Conservation (phyloP, 2,113 vertebrate genomes). For the Ciconia maguari region DNA sequence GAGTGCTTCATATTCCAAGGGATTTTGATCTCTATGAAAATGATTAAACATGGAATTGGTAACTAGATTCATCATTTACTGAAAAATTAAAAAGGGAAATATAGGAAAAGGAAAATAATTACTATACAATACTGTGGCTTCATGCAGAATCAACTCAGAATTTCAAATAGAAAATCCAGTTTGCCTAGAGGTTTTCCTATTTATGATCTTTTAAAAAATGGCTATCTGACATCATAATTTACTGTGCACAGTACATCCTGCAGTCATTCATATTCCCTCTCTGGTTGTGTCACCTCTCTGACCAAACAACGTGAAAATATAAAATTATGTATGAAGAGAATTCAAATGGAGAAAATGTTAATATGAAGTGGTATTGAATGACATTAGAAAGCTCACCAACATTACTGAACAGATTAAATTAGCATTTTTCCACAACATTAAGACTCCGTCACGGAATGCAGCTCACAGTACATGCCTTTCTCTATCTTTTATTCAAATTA, state of each 20-base stretch:
- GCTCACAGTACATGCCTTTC: not conserved
- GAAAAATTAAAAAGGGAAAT: not conserved
- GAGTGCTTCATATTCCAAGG: not conserved
- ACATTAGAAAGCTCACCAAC: conserved; percentile 3
- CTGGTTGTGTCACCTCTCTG: not conserved
- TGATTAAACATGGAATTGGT: not conserved
- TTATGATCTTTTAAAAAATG: not conserved
- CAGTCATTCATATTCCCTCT: not conserved
- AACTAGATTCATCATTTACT: not conserved
- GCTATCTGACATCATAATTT: not conserved
- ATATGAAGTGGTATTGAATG: not conserved
- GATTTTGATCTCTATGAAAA: conserved; percentile 3
- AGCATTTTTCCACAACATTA: conserved; percentile 31
- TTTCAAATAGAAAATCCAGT: not conserved
- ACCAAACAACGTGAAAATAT: conserved; percentile 10
- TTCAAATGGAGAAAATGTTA: conserved; percentile 2
- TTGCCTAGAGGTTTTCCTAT: not conserved
- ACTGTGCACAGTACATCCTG: not conserved
- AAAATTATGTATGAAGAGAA: not conserved
- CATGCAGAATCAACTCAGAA: not conserved
- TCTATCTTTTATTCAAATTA: conserved; percentile 30
- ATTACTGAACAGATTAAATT: conserved; percentile 6
- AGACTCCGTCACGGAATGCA: not conserved
- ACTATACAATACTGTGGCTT: not conserved
- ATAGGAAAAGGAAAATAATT: not conserved